These are phyloP conservation scores for Metaphire vulgaris DNA, from an alignment of 1,140 invertebrate species.

Conservation along the genomic window DNA sequence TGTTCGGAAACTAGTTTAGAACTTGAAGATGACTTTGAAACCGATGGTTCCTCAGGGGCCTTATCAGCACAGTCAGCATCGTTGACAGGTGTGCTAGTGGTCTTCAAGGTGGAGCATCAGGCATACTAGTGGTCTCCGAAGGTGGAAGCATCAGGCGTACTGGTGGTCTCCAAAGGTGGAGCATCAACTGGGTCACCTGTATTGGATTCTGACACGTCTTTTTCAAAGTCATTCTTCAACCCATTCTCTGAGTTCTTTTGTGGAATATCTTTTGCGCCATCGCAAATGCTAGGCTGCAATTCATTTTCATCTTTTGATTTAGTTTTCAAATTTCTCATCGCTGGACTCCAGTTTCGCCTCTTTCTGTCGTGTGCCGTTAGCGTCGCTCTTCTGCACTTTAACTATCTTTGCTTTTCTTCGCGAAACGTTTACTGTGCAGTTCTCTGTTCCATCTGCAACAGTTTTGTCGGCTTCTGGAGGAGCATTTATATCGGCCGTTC, in stretches of 20 bases:
- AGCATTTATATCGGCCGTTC: constrained; percentile 97
- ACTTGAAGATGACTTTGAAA: constrained; percentile 22
- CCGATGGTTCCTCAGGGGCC: constrained; percentile 33
- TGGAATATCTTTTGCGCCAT: too few species aligned
- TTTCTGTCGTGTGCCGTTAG: constrained; percentile 37
- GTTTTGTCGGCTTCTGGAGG: constrained; percentile 67
- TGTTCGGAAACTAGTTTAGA: constrained; percentile 13
- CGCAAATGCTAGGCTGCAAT: too few species aligned
- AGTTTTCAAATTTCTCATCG: constrained; percentile 24
- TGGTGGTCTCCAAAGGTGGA: too few species aligned
- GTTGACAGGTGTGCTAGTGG: too few species aligned
- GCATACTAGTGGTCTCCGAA: too few species aligned
- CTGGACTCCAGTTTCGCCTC: constrained; percentile 39
- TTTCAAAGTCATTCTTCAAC: too few species aligned
- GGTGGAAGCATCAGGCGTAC: too few species aligned
- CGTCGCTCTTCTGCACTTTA: neutral
- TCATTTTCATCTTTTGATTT: constrained; percentile 31
- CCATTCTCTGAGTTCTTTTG: too few species aligned
- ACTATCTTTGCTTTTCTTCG: neutral
- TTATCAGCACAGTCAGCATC: constrained; percentile 33
- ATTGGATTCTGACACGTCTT: too few species aligned
- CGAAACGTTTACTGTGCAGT: neutral
- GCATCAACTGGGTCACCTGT: too few species aligned
- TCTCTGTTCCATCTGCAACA: constrained; percentile 36
- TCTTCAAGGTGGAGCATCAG: too few species aligned